These are phyloP conservation scores for Acinonyx jubatus DNA, from an alignment of 2,113 vertebrate species.

Conservation along the genomic window DNA sequence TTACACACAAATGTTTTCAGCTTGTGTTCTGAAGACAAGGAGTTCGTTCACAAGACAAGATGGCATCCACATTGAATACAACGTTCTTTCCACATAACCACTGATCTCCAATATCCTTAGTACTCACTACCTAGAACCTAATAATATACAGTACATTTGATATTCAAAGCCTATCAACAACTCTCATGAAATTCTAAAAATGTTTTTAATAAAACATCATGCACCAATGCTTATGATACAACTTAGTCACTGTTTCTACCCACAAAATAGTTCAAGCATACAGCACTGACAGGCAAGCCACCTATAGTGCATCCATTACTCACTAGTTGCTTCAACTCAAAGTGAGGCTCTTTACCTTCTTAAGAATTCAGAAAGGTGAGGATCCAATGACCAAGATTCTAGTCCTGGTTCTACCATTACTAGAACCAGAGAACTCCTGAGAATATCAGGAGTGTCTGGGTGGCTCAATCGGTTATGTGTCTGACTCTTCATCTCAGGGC, in stretches of 20 bases:
- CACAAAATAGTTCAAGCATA: not conserved
- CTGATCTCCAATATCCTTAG: not conserved
- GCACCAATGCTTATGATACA: not conserved
- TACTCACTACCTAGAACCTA: not conserved
- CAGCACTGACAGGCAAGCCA: not conserved
- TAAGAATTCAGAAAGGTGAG: not conserved
- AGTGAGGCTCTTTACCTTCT: not conserved
- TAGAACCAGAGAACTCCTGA: not conserved
- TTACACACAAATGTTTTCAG: not conserved
- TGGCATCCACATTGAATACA: not conserved
- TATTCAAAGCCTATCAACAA: not conserved
- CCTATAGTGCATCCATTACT: not conserved
- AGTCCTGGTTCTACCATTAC: not conserved
- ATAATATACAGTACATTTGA: not conserved
- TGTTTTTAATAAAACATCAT: not conserved
- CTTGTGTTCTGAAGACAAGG: not conserved
- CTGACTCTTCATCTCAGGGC: no score
- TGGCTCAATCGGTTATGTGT: no score
- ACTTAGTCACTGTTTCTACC: not conserved
- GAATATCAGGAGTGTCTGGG: not conserved
- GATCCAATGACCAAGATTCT: not conserved
- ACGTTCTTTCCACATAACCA: not conserved
- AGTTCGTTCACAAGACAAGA: constrained; percentile 20
- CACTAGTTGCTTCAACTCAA: not conserved
- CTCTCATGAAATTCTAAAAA: not conserved